phyloP scores from a whole-genome alignment of 2,888 invertebrate genomes.

The Eupithecia vulgata region DNA sequence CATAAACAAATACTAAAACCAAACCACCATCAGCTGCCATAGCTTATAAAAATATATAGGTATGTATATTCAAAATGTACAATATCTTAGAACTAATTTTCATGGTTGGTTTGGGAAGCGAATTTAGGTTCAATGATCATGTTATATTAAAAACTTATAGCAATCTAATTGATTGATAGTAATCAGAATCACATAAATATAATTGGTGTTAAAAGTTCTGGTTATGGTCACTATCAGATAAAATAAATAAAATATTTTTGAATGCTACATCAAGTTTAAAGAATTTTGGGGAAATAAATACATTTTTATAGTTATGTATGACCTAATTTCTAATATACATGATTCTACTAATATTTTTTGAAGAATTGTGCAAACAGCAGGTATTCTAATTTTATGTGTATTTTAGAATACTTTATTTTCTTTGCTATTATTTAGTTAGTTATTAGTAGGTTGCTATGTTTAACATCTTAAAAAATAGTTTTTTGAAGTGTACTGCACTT shows the following conservation, averaged over 20 bases:
- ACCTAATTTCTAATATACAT: background rate
- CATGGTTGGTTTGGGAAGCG: slow-evolving; percentile 19
- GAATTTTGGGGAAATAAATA: background rate
- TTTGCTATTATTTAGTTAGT: background rate
- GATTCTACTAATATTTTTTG: background rate
- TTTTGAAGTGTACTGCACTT: too few species aligned
- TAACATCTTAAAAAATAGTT: background rate
- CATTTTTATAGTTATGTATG: background rate
- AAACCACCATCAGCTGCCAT: slow-evolving; percentile 31
- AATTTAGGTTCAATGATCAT: slow-evolving; percentile 14
- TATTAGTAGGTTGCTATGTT: background rate
- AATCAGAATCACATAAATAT: background rate
- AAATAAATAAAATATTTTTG: background rate
- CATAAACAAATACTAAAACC: slow-evolving; percentile 13
- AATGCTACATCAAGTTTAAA: background rate
- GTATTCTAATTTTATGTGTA: background rate
- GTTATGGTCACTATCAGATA: background rate
- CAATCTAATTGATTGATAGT: background rate
- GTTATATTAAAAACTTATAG: background rate
- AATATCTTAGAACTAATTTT: slow-evolving; percentile 32
- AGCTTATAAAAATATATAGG: slow-evolving; percentile 48
- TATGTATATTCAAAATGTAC: slow-evolving; percentile 38
- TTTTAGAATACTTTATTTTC: background rate
- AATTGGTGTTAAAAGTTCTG: background rate
- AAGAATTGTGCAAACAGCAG: background rate